These are phyloP conservation scores for Characodon lateralis DNA, from an alignment of 2,797 vertebrate species.

Conservation along the genomic window DNA sequence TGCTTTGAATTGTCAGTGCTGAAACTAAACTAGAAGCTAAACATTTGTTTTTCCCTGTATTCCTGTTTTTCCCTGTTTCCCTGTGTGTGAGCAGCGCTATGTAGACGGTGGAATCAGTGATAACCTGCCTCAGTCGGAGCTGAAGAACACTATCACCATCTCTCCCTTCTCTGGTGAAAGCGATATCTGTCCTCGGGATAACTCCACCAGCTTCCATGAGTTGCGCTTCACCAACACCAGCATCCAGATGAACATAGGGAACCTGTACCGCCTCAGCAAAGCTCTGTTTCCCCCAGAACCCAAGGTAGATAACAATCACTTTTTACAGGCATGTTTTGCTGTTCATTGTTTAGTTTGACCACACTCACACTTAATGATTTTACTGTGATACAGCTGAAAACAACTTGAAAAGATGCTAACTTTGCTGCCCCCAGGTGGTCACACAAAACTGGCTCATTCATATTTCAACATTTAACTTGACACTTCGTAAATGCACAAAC, in stretches of 20 bases:
- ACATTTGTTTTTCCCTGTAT: too few species aligned
- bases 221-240: slow-evolving; percentile 86
- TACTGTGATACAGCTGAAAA: not conserved
- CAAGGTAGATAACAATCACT: slow-evolving; percentile 71
- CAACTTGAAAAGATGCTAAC: not conserved
- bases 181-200: slow-evolving; percentile 91
- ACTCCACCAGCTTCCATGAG: slow-evolving; percentile 86
- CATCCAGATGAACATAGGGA: slow-evolving; percentile 86
- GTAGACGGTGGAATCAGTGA: slow-evolving; percentile 90
- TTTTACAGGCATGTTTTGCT: not conserved
- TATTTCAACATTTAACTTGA: not conserved
- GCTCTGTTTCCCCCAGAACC: slow-evolving; percentile 87
- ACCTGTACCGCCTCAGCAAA: slow-evolving; percentile 82
- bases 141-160: slow-evolving; percentile 90
- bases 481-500: not conserved
- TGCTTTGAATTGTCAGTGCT: not conserved
- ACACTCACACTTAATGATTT: too few species aligned
- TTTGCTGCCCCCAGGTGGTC: not conserved
- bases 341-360: not conserved
- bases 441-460: not conserved
- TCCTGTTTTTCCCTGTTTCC: too few species aligned
- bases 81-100: slow-evolving; percentile 81
- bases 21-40: not conserved
- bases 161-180: slow-evolving; percentile 91
- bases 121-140: slow-evolving; percentile 83